Percentiles rank a stretch among this genome's conserved stretches.
Conservation (phyloP, 2,888 invertebrate species). For the Drosophila borealis region DNA sequence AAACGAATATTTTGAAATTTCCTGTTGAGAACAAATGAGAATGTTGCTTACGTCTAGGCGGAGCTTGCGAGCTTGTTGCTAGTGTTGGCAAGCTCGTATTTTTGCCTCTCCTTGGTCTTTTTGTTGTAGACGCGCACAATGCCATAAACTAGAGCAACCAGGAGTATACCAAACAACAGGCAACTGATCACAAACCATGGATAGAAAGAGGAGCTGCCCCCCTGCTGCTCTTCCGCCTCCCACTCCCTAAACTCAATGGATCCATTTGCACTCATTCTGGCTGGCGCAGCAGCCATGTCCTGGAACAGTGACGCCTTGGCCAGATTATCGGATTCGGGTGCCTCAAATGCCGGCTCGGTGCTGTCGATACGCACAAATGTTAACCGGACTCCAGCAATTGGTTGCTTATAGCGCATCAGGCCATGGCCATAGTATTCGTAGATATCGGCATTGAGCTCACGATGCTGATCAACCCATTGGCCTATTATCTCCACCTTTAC, state of each 20-base stretch:
- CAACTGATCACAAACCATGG: conserved; percentile 75
- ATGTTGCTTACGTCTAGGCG: conserved; percentile 32
- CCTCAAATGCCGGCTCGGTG: conserved; percentile 80
- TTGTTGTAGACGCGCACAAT: conserved; percentile 70
- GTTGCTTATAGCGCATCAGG: conserved; percentile 67
- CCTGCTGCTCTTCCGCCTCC: conserved; percentile 44
- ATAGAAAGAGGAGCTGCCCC: conserved; percentile 66
- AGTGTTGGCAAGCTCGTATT: conserved; percentile 73
- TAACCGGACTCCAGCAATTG: conserved; percentile 61
- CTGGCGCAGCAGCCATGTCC: conserved; percentile 36
- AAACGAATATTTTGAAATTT: not conserved
- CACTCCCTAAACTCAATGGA: conserved; percentile 49
- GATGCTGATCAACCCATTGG: conserved; percentile 80
- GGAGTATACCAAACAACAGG: conserved; percentile 59
- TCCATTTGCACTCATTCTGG: conserved; percentile 39
- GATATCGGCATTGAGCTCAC: conserved; percentile 77
- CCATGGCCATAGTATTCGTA: conserved; percentile 82
- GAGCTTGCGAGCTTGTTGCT: conserved; percentile 36
- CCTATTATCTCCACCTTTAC: conserved; percentile 81
- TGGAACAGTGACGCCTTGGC: conserved; percentile 62
- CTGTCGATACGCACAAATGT: conserved; percentile 75
- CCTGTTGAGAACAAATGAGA: not conserved
- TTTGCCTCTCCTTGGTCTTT: conserved; percentile 61
- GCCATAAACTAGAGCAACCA: conserved; percentile 65
- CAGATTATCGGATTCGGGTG: conserved; percentile 67